These are phyloP conservation scores for Chaitophorus viminalis DNA, from an alignment of 2,888 invertebrate genomes.

Conservation along the genomic window DNA sequence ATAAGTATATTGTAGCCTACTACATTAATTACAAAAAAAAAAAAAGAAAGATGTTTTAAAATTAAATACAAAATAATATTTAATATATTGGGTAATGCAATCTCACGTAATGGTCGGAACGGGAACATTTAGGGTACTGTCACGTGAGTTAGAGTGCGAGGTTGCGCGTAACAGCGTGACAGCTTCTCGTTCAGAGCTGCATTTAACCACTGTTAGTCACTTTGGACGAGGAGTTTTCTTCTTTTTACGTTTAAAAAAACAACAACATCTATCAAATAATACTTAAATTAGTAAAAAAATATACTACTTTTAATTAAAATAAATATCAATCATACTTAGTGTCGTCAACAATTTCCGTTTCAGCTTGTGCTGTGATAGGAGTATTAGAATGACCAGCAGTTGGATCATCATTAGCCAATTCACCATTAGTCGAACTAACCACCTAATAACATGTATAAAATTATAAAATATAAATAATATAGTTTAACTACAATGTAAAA, in stretches of 20 bases:
- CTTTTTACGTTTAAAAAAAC: slow-evolving; percentile 99
- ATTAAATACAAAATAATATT: slow-evolving; percentile 58
- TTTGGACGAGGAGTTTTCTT: slow-evolving; percentile 93
- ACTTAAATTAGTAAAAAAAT: slow-evolving; percentile 12
- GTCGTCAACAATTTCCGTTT: slow-evolving; percentile 96
- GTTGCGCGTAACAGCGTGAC: slow-evolving; percentile 74
- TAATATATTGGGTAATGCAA: slow-evolving; percentile 52
- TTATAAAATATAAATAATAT: slow-evolving; percentile 2
- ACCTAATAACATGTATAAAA: slow-evolving; percentile 72
- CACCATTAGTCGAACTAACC: slow-evolving; percentile 97
- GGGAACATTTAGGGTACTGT: slow-evolving; percentile 71
- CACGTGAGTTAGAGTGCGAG: slow-evolving; percentile 74
- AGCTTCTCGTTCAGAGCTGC: slow-evolving; percentile 75
- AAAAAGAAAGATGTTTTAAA: slow-evolving; percentile 54
- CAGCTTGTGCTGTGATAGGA: slow-evolving; percentile 92
- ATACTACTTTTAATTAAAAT: neutral
- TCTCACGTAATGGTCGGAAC: slow-evolving; percentile 61
- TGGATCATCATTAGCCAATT: slow-evolving; percentile 93
- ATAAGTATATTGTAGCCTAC: slow-evolving; percentile 61
- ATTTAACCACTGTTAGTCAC: slow-evolving; percentile 82
- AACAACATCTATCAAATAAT: slow-evolving; percentile 72
- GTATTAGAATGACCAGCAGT: slow-evolving; percentile 97
- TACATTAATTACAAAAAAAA: slow-evolving; percentile 55
- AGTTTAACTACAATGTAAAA: neutral
- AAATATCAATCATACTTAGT: slow-evolving; percentile 83